These are phyloP conservation scores for Rhynchotus rufescens DNA, from an alignment of 2,797 vertebrate species.

Conservation along the genomic window DNA sequence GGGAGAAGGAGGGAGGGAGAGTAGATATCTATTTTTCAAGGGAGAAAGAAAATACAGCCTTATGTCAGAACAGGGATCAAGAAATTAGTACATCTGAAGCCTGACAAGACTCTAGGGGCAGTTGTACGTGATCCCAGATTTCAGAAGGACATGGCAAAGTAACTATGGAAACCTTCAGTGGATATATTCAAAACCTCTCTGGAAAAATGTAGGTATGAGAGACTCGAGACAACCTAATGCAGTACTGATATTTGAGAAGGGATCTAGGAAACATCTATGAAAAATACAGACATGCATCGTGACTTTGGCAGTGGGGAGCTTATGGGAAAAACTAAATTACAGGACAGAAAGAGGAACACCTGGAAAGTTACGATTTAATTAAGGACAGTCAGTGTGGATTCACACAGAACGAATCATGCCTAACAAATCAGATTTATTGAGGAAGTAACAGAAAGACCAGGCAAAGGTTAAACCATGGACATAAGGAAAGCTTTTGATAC, in stretches of 20 bases:
- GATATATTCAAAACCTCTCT: not conserved
- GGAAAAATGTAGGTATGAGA: not conserved
- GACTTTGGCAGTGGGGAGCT: slow-evolving; percentile 20
- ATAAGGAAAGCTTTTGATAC: slow-evolving; percentile 71
- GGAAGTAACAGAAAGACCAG: slow-evolving; percentile 69
- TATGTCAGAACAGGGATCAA: slow-evolving; percentile 35
- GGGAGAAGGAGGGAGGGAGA: slow-evolving; percentile 5
- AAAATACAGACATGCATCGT: slow-evolving; percentile 43
- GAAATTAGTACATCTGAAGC: slow-evolving; percentile 52
- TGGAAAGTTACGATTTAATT: slow-evolving; percentile 73
- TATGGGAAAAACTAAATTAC: slow-evolving; percentile 51
- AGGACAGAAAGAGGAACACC: slow-evolving; percentile 58
- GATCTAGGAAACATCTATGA: slow-evolving; percentile 35
- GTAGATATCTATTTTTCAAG: slow-evolving; percentile 43
- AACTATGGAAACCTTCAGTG: slow-evolving; percentile 30
- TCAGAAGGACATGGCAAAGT: slow-evolving; percentile 37
- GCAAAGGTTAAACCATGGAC: slow-evolving; percentile 59
- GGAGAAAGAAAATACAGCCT: slow-evolving; percentile 54
- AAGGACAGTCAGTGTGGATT: slow-evolving; percentile 66
- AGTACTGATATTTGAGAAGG: slow-evolving; percentile 48
- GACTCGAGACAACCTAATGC: slow-evolving; percentile 7
- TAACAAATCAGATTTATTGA: slow-evolving; percentile 77
- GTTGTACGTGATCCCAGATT: slow-evolving; percentile 39
- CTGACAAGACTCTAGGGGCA: slow-evolving; percentile 28
- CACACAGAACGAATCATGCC: slow-evolving; percentile 59